These are phyloP conservation scores for Aurelia sp. DNA, from an alignment of 30 jellyfish, hydroid and myxozoan genomes.

Conservation along the genomic window DNA sequence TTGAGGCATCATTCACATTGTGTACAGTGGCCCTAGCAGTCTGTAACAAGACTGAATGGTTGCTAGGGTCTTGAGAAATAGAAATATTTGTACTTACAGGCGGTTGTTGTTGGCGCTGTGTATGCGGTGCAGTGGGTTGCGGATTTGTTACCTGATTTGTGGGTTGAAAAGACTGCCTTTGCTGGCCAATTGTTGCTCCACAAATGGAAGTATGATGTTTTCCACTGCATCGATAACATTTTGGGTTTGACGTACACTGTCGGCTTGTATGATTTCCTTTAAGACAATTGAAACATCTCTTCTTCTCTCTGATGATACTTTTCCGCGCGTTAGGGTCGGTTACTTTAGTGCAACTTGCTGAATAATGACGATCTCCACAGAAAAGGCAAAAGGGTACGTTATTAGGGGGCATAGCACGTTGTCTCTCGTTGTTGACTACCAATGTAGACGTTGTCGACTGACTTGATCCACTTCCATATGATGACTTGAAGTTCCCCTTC, in stretches of 20 bases:
- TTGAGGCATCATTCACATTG: background rate
- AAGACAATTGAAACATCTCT: background rate
- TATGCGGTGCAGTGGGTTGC: background rate
- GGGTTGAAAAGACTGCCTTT: background rate
- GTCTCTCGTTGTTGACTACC: no score
- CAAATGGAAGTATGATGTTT: background rate
- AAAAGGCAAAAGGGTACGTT: no score
- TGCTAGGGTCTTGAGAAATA: background rate
- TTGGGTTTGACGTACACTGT: background rate
- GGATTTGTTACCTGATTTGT: background rate
- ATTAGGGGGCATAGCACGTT: no score
- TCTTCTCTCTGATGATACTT: no score
- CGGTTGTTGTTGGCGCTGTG: no score
- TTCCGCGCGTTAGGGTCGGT: no score
- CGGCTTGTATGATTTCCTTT: background rate
- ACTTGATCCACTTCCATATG: no score
- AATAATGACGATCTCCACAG: no score
- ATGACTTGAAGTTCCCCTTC: no score
- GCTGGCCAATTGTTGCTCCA: background rate
- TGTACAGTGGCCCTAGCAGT: slow-evolving; percentile 8
- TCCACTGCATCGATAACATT: background rate
- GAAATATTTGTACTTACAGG: slow-evolving; percentile 19
- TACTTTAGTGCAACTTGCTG: no score
- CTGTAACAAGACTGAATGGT: background rate
- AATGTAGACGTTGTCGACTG: no score